These are phyloP conservation scores for Morpho helenor DNA, from an alignment of 2,888 invertebrate genomes.

Conservation along the genomic window DNA sequence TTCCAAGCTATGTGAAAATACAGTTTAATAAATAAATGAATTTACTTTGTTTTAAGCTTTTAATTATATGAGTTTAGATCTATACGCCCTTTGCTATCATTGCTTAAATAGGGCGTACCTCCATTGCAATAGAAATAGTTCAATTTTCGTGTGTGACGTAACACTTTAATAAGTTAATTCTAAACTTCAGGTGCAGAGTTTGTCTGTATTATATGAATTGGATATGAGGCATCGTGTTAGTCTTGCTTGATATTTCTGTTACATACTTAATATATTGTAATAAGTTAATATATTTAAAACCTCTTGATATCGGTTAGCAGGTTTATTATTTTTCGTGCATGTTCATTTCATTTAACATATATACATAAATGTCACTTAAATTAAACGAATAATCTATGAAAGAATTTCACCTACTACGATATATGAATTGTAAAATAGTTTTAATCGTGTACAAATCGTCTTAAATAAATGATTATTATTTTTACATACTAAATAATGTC, in stretches of 20 bases:
- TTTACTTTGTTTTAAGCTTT: background rate
- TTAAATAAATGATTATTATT: too few species aligned
- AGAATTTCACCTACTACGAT: constrained; percentile 1
- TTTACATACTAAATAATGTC: too few species aligned
- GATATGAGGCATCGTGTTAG: constrained; percentile 10
- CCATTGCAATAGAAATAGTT: too few species aligned
- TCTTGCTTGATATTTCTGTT: constrained; percentile 5
- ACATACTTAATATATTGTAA: background rate
- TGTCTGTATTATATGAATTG: constrained; percentile 5
- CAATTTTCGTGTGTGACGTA: background rate
- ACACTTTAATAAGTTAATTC: too few species aligned
- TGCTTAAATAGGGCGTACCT: too few species aligned
- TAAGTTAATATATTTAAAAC: constrained; percentile 4
- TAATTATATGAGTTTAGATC: too few species aligned
- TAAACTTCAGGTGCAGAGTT: background rate
- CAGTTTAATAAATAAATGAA: background rate
- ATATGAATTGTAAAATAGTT: background rate
- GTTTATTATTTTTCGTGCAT: constrained; percentile 30
- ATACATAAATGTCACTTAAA: constrained; percentile 11
- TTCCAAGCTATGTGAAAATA: constrained; percentile 35
- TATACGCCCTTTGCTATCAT: too few species aligned
- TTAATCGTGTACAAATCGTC: too few species aligned
- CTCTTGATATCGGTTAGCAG: background rate
- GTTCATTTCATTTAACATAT: constrained; percentile 32
- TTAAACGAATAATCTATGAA: background rate